These are phyloP conservation scores for Criorhina ranunculi DNA, from an alignment of 2,888 invertebrate species.

Conservation along the genomic window DNA sequence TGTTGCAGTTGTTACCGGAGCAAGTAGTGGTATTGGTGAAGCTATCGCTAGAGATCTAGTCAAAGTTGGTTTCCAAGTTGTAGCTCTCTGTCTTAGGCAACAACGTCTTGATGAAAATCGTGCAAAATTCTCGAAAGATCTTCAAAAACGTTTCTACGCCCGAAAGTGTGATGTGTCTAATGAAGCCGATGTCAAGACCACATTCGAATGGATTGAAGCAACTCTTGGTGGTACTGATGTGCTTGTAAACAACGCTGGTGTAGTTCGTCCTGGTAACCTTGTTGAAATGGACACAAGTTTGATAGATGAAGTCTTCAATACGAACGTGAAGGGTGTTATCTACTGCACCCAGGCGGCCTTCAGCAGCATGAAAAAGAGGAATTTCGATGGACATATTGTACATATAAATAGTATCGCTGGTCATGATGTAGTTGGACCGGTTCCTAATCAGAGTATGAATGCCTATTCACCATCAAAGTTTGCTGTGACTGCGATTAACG, in stretches of 20 bases:
- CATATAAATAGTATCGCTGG: slow-evolving; percentile 82
- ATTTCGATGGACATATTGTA: slow-evolving; percentile 81
- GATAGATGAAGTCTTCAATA: slow-evolving; percentile 83
- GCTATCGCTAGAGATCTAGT: slow-evolving; percentile 84
- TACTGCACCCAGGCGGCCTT: slow-evolving; percentile 85
- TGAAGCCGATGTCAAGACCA: slow-evolving; percentile 85
- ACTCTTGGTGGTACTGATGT: slow-evolving; percentile 86
- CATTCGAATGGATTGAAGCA: slow-evolving; percentile 86
- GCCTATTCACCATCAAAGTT: slow-evolving; percentile 82
- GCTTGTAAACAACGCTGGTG: slow-evolving; percentile 87
- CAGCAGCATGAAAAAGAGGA: slow-evolving; percentile 84
- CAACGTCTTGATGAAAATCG: slow-evolving; percentile 80
- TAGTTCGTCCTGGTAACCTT: slow-evolving; percentile 80
- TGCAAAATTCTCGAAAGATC: slow-evolving; percentile 77
- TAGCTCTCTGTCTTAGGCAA: slow-evolving; percentile 85
- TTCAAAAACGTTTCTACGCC: slow-evolving; percentile 78
- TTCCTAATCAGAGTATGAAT: slow-evolving; percentile 79
- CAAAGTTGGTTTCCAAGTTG: slow-evolving; percentile 85
- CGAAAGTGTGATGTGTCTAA: slow-evolving; percentile 85
- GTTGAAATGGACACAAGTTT: slow-evolving; percentile 79
- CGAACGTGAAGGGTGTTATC: slow-evolving; percentile 85
- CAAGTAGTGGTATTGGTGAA: slow-evolving; percentile 87
- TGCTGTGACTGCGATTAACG: slow-evolving; percentile 82
- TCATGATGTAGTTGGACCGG: slow-evolving; percentile 79
- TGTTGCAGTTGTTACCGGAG: slow-evolving; percentile 88